Evolutionary conservation across 1,140 invertebrate species (phyloP).

Genomic region (Platyscapa corneri): DNA sequence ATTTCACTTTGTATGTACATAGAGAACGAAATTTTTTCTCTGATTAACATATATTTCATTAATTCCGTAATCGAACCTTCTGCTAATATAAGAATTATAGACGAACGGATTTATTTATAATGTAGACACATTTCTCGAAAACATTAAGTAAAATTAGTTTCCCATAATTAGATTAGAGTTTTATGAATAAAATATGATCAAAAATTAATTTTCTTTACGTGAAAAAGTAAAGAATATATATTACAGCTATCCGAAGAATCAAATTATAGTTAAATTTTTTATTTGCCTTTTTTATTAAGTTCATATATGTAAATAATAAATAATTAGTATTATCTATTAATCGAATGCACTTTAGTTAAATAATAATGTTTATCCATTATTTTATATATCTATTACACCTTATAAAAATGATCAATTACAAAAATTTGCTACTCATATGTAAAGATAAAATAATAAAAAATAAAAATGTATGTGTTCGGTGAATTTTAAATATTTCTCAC

Average conservation of each 20-base stretch:
- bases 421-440: background rate
- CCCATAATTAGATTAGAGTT: too few species aligned
- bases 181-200: too few species aligned
- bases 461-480: slow-evolving; percentile 1
- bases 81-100: background rate
- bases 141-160: background rate
- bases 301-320: too few species aligned
- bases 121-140: background rate
- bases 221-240: background rate
- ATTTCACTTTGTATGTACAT: background rate
- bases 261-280: background rate
- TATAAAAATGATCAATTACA: background rate
- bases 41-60: background rate
- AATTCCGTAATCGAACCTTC: background rate
- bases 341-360: too few species aligned
- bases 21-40: background rate
- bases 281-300: too few species aligned
- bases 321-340: too few species aligned
- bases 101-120: background rate
- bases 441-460: slow-evolving; percentile 48
- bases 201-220: background rate
- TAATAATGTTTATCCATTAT: background rate
- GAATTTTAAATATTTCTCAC: slow-evolving; percentile 12
- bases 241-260: background rate
- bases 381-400: background rate